Conservation (phyloP, 1,140 invertebrate genomes). For the Drosophila bocqueti region DNA sequence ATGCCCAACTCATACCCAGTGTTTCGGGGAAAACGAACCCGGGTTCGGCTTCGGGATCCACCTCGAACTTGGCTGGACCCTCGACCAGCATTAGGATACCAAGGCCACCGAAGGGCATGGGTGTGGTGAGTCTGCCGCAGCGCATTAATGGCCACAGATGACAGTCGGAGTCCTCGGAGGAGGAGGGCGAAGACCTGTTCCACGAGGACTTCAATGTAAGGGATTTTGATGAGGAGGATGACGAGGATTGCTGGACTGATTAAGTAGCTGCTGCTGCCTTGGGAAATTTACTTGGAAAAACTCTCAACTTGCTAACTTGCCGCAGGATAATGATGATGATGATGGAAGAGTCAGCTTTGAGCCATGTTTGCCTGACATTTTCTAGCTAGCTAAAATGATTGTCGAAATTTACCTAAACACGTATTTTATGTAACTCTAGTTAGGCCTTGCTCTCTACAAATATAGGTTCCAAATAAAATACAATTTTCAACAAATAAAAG, state of each 20-base stretch:
- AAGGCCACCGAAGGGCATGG: constrained; percentile 72
- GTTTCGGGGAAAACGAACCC: constrained; percentile 64
- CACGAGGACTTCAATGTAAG: constrained; percentile 81
- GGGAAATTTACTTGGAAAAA: constrained; percentile 23
- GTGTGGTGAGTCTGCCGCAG: constrained; percentile 69
- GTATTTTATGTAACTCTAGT: constrained; percentile 47
- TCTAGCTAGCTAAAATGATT: constrained; percentile 48
- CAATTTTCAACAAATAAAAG: constrained; percentile 10
- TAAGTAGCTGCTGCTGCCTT: constrained; percentile 41
- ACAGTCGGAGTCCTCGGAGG: constrained; percentile 83
- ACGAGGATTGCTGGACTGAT: constrained; percentile 82
- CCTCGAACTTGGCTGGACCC: constrained; percentile 19
- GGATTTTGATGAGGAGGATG: constrained; percentile 71
- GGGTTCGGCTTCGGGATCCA: constrained; percentile 10
- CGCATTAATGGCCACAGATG: constrained; percentile 74
- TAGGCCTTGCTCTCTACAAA: constrained; percentile 46
- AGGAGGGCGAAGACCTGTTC: constrained; percentile 80
- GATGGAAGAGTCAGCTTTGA: constrained; percentile 19
- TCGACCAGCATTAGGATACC: constrained; percentile 80
- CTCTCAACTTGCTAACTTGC: constrained; percentile 33
- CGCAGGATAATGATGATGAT: neutral
- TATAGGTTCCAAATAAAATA: constrained; percentile 38
- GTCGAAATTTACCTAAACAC: constrained; percentile 37
- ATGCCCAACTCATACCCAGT: constrained; percentile 79
- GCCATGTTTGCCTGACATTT: constrained; percentile 47